Evolutionary conservation across 2,113 vertebrate species (phyloP).

Genomic region (Cyprinus carpio): DNA sequence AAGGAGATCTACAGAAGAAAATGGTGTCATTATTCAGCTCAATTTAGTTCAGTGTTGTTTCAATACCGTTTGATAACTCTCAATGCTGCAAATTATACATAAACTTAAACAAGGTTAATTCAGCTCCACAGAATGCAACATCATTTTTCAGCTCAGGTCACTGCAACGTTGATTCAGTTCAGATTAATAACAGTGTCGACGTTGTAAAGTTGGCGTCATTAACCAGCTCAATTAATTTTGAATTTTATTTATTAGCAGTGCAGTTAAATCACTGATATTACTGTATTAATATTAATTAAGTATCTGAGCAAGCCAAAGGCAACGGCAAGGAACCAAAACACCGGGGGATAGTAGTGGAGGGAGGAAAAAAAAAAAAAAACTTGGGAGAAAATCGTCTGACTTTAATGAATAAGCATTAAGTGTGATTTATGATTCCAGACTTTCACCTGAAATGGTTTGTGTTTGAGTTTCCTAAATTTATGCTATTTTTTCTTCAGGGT

Average conservation of each 20-base stretch:
- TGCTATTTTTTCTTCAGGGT: conserved; percentile 60
- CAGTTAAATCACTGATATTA: not conserved
- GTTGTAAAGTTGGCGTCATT: no score
- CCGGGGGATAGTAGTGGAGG: not conserved
- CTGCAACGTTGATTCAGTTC: no score
- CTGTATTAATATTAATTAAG: not conserved
- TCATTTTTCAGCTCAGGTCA: no score
- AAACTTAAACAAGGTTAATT: not conserved
- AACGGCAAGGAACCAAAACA: not conserved
- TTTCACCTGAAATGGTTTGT: not conserved
- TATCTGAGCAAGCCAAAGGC: not conserved
- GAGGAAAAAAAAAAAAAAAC: not conserved
- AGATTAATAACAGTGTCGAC: no score
- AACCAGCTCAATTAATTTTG: no score
- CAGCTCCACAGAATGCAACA: not conserved
- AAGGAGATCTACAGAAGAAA: not conserved
- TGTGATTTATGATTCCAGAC: not conserved
- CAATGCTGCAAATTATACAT: not conserved
- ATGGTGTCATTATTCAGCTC: no score
- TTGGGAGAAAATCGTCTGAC: not conserved
- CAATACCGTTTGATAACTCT: not conserved
- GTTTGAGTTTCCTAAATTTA: not conserved
- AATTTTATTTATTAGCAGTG: no score
- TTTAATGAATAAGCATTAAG: not conserved
- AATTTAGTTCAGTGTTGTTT: not conserved